Evolutionary conservation across 2,797 vertebrate genomes (phyloP).

Genomic region (Hippoglossus hippoglossus): DNA sequence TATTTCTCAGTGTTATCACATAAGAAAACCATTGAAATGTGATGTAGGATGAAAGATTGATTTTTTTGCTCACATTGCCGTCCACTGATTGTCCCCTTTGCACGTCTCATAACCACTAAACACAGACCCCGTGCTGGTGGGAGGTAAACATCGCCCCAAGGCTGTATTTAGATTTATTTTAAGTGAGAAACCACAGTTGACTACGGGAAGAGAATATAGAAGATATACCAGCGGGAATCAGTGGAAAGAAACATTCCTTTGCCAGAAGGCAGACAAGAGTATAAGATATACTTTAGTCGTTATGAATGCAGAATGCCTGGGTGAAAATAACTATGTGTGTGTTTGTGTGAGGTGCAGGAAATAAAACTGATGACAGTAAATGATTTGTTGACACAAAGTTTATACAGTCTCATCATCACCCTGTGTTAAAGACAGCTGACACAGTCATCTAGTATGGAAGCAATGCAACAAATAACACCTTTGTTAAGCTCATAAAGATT

Average conservation of each 20-base stretch:
- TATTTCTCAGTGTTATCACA: not conserved
- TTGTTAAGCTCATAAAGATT: not conserved
- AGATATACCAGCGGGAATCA: constrained; percentile 18
- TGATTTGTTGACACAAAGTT: constrained; percentile 32
- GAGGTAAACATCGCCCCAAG: constrained; percentile 42
- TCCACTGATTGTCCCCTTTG: constrained; percentile 49
- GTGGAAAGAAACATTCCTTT: constrained; percentile 5
- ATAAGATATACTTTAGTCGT: constrained; percentile 31
- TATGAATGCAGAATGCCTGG: constrained; percentile 7
- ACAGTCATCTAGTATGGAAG: constrained; percentile 6
- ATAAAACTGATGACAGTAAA: constrained; percentile 21
- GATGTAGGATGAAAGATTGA: not conserved
- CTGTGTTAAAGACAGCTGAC: constrained; percentile 3
- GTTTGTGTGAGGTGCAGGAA: constrained; percentile 3
- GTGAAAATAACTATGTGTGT: constrained; percentile 9
- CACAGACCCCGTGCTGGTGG: constrained; percentile 40
- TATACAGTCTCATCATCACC: not conserved
- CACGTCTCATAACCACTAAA: constrained; percentile 72
- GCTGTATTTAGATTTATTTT: constrained; percentile 70
- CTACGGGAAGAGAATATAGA: constrained; percentile 25
- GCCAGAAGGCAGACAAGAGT: constrained; percentile 9
- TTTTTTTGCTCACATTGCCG: constrained; percentile 3
- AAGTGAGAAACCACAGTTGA: constrained; percentile 55
- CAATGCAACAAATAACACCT: not conserved
- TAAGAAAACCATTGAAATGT: not conserved